Evolutionary conservation across 2,113 vertebrate species (phyloP), one percentile per base, ranked within the genome.

Genomic region (Pica pica): DNA sequence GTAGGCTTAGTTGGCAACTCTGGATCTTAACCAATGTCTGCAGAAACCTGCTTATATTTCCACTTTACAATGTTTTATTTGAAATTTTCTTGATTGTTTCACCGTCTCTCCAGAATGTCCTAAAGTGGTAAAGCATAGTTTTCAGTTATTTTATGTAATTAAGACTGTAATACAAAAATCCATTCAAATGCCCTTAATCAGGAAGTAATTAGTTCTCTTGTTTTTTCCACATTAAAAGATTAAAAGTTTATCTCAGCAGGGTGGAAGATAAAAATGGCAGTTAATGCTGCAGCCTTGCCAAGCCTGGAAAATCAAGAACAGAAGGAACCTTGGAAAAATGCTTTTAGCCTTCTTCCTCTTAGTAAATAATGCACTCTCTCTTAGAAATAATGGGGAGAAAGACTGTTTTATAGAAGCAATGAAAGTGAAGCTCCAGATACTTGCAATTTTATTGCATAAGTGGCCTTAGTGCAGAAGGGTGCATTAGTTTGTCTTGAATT

Each of bases 211-310:
- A 82, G 65, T 87, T 89, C 70, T 76, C 70, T 94, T 94, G 42
- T 31, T 95, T 95, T 95, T 95, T 93, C 61, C 79, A 78, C 42
- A 19, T 94, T 91, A 94, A 94, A 87, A 90, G 75, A 93, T 94
- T 88, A 92, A 56, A 96, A 94, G 70, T 95, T 96, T 95, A 83
- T 94, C 89, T 95, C 96, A 86, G 78, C 94, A 91, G 91, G 89
- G 70, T 96, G 26, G 60, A 88, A 80, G 85, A 81, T 71, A 91
- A 94, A 97, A 95, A 88, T 33, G 69, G 52, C 41, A 86, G 49
- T 88, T 86, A 61, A 71, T 95, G 27, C 71, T 81, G 55, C 73
- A 93, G 39, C 59, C 26, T 83, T 94, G 92, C 90, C 90, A 97
- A 88, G 55, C 64, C 18, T 88, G 76, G 79, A 80, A 93, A 93